These are phyloP conservation scores for Phoxinus dragarum DNA, from an alignment of 2,797 vertebrate species.

Conservation along the genomic window DNA sequence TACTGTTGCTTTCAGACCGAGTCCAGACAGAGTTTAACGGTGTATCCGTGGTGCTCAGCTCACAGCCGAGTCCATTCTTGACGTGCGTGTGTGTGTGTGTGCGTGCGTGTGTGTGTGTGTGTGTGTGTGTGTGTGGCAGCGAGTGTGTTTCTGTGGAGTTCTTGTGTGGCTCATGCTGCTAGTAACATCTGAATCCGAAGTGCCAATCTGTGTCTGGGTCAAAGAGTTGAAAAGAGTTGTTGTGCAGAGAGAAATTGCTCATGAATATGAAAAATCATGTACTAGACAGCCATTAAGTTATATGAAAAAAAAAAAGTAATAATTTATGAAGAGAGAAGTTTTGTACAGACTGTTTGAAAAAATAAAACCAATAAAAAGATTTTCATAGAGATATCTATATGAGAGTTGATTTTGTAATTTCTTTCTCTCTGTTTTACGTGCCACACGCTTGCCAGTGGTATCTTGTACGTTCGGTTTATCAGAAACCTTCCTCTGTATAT, in stretches of 20 bases:
- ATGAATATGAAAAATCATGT: conserved; percentile 91
- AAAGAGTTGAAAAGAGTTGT: conserved; percentile 82
- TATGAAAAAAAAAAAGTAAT: conserved; percentile 85
- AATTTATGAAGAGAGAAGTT: conserved; percentile 99
- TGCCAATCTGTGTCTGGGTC: conserved; percentile 91
- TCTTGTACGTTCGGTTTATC: conserved; percentile 94
- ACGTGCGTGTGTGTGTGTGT: conserved; percentile 74
- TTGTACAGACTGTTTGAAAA: conserved; percentile 95
- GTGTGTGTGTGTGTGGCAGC: conserved; percentile 24
- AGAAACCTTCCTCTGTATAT: conserved; percentile 83
- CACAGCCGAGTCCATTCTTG: conserved; percentile 79
- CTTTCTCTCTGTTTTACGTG: conserved; percentile 92
- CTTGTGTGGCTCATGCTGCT: conserved; percentile 89
- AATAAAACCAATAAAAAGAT: conserved; percentile 84
- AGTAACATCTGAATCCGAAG: conserved; percentile 90
- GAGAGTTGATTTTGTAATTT: conserved; percentile 93
- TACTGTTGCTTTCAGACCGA: conserved; percentile 83
- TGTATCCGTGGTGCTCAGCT: conserved; percentile 76
- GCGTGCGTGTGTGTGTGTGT: conserved; percentile 32
- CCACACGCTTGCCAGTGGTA: conserved; percentile 95
- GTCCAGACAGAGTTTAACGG: conserved; percentile 81
- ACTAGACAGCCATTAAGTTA: conserved; percentile 99
- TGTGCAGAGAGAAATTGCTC: conserved; percentile 88
- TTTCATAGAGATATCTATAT: conserved; percentile 98
- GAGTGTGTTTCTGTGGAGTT: conserved; percentile 65